A percentile compares a stretch with the other conserved stretches of the same genome.
These are phyloP conservation scores for Ptychochromis oligacanthus DNA, from an alignment of 2,113 vertebrate species.

Conservation along the genomic window DNA sequence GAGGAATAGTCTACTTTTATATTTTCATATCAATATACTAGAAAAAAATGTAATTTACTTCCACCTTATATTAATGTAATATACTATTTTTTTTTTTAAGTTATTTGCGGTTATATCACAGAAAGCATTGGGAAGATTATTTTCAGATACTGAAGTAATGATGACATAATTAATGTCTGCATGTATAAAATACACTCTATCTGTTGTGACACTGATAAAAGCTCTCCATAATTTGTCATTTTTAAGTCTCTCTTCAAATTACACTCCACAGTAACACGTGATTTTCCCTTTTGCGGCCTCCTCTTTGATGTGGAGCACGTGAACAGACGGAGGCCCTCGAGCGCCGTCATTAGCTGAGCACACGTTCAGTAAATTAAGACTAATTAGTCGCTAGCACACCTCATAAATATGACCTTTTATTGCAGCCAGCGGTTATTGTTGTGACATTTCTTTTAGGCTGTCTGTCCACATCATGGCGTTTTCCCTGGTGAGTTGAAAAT, in stretches of 20 bases:
- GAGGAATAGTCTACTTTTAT: too few species aligned
- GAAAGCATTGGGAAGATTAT: background rate
- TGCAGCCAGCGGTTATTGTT: background rate
- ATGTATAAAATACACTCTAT: background rate
- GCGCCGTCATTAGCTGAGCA: background rate
- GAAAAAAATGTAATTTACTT: background rate
- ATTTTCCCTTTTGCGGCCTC: background rate
- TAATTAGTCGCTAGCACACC: slow-evolving; percentile 55
- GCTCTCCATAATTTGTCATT: background rate
- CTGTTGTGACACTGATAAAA: background rate
- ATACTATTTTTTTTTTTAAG: background rate
- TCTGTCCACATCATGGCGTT: slow-evolving; percentile 76
- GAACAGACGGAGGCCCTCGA: slow-evolving; percentile 15
- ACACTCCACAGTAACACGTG: background rate
- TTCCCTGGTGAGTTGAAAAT: slow-evolving; percentile 79
- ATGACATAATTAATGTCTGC: background rate
- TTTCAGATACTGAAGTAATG: background rate
- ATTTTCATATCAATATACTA: background rate
- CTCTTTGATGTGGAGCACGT: slow-evolving; percentile 62
- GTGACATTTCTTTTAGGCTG: slow-evolving; percentile 54
- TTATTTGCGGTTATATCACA: background rate
- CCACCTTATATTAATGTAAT: background rate
- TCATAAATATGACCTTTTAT: slow-evolving; percentile 62
- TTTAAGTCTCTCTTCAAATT: background rate
- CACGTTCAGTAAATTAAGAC: slow-evolving; percentile 71